Evolutionary conservation across 2,113 vertebrate species (phyloP).

Genomic region (Ornithorhynchus anatinus): DNA sequence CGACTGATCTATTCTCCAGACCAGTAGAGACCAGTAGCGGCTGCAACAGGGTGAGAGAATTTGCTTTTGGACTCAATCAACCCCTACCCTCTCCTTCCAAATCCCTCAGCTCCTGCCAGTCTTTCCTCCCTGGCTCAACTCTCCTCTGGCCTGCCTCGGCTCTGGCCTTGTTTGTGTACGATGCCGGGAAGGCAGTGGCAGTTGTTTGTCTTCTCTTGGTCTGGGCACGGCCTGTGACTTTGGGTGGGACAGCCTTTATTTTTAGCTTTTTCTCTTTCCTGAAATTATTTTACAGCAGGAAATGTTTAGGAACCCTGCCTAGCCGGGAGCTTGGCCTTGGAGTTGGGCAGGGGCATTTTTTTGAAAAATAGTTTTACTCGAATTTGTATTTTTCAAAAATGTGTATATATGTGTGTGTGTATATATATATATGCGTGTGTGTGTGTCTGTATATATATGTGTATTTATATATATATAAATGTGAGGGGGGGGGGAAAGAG

Average conservation of each 20-base stretch:
- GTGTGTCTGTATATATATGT: neutral
- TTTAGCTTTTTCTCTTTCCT: slow-evolving; percentile 5
- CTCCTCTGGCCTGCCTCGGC: accelerated
- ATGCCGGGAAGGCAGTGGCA: no score
- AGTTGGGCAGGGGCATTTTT: slow-evolving; percentile 1
- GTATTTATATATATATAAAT: neutral
- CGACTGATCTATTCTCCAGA: no score
- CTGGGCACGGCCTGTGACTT: no score
- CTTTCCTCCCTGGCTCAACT: neutral
- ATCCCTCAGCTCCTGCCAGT: neutral
- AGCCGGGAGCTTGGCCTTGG: slow-evolving; percentile 34
- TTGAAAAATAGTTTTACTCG: neutral
- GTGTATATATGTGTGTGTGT: accelerated
- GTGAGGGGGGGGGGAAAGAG: neutral
- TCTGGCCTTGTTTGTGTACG: no score
- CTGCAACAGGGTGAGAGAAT: no score
- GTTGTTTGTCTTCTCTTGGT: no score
- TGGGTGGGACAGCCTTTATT: slow-evolving; percentile 13
- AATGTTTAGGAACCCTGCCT: slow-evolving; percentile 23
- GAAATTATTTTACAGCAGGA: slow-evolving; percentile 34
- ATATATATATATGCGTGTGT: neutral
- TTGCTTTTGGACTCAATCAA: no score
- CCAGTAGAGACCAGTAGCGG: no score
- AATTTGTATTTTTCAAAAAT: no score
- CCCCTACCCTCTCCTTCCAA: no score